Evolutionary conservation across 1,140 invertebrate species (phyloP), one percentile per base, ranked within the genome.

Genomic region (Nautilus pompilius): DNA sequence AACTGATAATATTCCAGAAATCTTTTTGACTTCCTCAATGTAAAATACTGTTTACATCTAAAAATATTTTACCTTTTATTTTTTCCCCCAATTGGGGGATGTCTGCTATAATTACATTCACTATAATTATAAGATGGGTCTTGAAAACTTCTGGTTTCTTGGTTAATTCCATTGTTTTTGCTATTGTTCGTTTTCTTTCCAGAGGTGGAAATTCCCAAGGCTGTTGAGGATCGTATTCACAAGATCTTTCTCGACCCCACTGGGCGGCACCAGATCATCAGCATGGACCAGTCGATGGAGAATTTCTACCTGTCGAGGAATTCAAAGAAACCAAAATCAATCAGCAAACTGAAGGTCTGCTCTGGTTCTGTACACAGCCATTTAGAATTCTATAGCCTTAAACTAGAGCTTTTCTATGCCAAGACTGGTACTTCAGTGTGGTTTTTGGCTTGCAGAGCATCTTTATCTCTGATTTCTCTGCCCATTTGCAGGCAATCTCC

Each of bases 161-260:
- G 29, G 36, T 28, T 0, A 22, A 22, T 10, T 36, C 15, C 6
- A 48, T 17, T 20, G 15, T 1, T 2, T 8, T 48, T 10, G n/a
- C 15, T 6, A 46, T 48, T 6, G 24, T 48, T 60, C 33, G 28
- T 48, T 49, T 41, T n/a, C 56, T 67, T 71, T 65, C 28, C 65
- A 80, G 80, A 78, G 57, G 70, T 82, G 26, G 80, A 82, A 58
- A 55, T 82, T 20, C 72, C 75, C 20, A 77, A 75, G 53, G 34
- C 67, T 30, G 60, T 69, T 10, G 78, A 80, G 46, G 84, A 84
- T 65, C 75, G 73, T 32, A 74, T 88, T 86, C 84, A 88, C 87
- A 88, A 89, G 60, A 80, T 97, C 60, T 96, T 92, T 80, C 80
- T 96, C 29, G 94, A 97, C 84, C 92, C 92, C 5, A 88, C 90